Base-by-base conservation (phyloP, 2,113 vertebrate species). In the Eudorcas thomsonii region DNA sequence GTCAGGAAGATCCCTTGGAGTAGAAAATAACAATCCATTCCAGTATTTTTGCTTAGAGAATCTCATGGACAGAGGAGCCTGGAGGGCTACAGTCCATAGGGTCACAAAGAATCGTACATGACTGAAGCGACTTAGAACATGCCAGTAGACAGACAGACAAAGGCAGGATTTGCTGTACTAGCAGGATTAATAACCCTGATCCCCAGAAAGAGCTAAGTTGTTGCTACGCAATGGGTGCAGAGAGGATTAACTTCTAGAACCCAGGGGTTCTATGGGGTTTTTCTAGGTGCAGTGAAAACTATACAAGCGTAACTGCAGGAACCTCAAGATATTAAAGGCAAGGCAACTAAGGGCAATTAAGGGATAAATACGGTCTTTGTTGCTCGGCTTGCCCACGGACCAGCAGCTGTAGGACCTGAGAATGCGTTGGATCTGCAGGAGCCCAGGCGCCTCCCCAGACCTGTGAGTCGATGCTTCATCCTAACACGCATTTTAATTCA, bases 351-450 rank as follows among this genome's bases (percentile, higher is more conserved):
- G 11, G 23, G 43, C 13, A 36, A 23, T 14, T 16, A 16, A 36
- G 57, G 16, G 3, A 28, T 28, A 33, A 39, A 71, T 1, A 6
- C 2, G 52, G 39, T 77, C 33, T 87, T 48, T 86, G 60, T 52
- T 52, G 43, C 8, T 21, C 12, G 3, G 0, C 6, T 13, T 57
- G 36, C 30, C 10, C 26, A 57, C 1, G 2, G 26, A 23, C 78
- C 48, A 83, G 59, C 8, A 82, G 39, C 60, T 21, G 57, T 13
- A 11, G 13, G 86, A 81, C 36, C 62, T 45, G 39, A 55, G 83
- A 90, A 16, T 5, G 71, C 15, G 11, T 11, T 26, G 5, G 11
- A 94, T 25, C 50, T 39, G 12, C 36, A 84, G 80, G 14, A 39
- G 23, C 16, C 36, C 45, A 26, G 17, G 36, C 5, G 2, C n/a